A percentile compares a stretch with the other conserved stretches of the same genome.
These are phyloP conservation scores for Pedionomus torquatus DNA, from an alignment of 2,113 vertebrate genomes.

Conservation along the genomic window DNA sequence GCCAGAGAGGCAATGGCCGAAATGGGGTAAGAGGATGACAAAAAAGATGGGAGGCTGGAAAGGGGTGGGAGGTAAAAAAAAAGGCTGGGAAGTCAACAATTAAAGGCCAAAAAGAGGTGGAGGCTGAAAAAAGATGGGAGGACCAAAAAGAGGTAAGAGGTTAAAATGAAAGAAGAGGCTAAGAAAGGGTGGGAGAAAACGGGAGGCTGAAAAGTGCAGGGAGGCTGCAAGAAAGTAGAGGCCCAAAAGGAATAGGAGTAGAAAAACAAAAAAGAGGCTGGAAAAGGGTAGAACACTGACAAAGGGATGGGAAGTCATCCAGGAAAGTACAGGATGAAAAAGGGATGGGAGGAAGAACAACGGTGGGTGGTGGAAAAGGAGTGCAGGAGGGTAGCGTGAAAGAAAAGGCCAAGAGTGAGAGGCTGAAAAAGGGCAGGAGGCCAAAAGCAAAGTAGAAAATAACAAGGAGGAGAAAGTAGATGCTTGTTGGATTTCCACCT, in stretches of 20 bases:
- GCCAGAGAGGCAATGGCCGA: not conserved
- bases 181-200: not conserved
- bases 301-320: not conserved
- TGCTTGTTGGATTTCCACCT: not conserved
- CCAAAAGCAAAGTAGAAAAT: not conserved
- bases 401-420: not conserved
- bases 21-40: fast-evolving
- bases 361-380: too few species aligned
- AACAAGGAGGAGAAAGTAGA: not conserved
- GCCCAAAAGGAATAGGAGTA: not conserved
- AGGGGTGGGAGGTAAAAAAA: not conserved
- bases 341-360: not conserved
- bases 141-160: not conserved
- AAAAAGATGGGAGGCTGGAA: not conserved
- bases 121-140: not conserved
- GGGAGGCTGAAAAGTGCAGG: not conserved
- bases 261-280: not conserved
- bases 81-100: not conserved
- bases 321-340: not conserved
- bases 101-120: not conserved
- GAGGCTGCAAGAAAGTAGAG: not conserved
- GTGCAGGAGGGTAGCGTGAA: not conserved
- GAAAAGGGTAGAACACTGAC: not conserved
- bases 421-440: not conserved
- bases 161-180: not conserved